phyloP scores from a whole-genome alignment of 2,113 vertebrate species.

The Candoia aspera region DNA sequence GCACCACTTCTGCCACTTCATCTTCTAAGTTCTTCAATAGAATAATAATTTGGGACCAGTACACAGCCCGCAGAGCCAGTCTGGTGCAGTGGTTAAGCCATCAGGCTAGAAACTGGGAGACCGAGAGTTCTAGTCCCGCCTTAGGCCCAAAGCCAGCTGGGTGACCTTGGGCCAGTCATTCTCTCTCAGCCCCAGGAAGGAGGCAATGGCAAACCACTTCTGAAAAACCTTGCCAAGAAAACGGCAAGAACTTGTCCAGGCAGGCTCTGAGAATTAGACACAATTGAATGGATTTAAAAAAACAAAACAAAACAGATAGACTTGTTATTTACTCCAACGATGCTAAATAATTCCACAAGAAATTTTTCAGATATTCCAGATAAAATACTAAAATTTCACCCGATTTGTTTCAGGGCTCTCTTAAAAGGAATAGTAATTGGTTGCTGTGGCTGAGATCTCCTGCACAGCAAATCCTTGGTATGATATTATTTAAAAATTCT shows the following conservation, averaged over 20 bases:
- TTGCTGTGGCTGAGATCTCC: background rate
- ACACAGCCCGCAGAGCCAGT: background rate
- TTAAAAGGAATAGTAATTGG: background rate
- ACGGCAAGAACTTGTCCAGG: too few relatives aligned
- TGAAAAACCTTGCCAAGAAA: too few relatives aligned
- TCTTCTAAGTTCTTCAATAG: background rate
- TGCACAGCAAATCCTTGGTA: background rate
- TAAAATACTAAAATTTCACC: background rate
- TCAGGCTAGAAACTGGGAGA: too few relatives aligned
- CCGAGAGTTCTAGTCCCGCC: too few relatives aligned
- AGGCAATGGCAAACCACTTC: too few relatives aligned
- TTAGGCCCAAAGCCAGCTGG: too few relatives aligned
- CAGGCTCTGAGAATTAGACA: too few relatives aligned
- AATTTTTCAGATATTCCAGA: background rate
- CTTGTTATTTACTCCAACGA: background rate
- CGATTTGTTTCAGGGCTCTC: background rate
- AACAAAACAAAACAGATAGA: background rate
- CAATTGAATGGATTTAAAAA: too few relatives aligned
- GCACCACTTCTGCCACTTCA: background rate
- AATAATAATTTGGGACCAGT: background rate
- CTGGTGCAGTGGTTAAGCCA: too few relatives aligned
- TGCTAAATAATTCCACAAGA: background rate
- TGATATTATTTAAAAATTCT: background rate
- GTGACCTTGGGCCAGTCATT: too few relatives aligned
- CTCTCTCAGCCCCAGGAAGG: too few relatives aligned